phyloP scores from a whole-genome alignment of 2,888 invertebrate genomes.

The Dichetophora obliterata region DNA sequence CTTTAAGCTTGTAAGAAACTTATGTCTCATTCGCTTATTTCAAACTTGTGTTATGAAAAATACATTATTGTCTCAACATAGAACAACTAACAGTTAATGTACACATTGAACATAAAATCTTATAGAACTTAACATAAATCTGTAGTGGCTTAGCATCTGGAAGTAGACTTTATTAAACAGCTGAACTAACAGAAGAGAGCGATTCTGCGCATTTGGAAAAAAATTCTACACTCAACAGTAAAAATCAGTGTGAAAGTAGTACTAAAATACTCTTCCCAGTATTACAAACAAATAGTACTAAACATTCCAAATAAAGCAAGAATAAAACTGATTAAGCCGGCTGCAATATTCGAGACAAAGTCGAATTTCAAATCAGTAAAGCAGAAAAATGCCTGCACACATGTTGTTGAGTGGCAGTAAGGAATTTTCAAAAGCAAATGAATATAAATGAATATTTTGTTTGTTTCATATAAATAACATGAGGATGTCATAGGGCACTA shows the following conservation, averaged over 20 bases:
- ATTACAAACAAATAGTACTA: slow-evolving; percentile 24
- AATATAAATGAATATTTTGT: too few species aligned
- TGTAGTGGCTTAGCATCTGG: too few species aligned
- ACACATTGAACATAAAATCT: too few species aligned
- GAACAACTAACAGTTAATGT: not conserved
- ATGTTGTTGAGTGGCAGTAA: not conserved
- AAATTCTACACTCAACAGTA: not conserved
- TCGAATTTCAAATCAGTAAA: not conserved
- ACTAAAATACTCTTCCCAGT: slow-evolving; percentile 20
- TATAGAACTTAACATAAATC: not conserved
- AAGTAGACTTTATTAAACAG: not conserved
- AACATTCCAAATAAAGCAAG: not conserved
- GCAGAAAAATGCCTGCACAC: not conserved
- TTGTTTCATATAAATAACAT: too few species aligned
- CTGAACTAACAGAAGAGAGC: not conserved
- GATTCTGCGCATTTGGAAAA: not conserved
- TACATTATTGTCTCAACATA: not conserved
- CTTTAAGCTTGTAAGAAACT: too few species aligned
- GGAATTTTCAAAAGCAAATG: not conserved
- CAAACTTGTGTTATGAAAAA: too few species aligned
- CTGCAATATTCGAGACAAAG: not conserved
- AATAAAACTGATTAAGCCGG: not conserved
- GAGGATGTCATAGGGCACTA: too few species aligned
- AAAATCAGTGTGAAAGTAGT: too few species aligned
- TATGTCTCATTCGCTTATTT: too few species aligned